Evolutionary conservation across 2,888 invertebrate genomes (phyloP), one percentile per base, ranked within the genome.

Genomic region (Philaethria dido): DNA sequence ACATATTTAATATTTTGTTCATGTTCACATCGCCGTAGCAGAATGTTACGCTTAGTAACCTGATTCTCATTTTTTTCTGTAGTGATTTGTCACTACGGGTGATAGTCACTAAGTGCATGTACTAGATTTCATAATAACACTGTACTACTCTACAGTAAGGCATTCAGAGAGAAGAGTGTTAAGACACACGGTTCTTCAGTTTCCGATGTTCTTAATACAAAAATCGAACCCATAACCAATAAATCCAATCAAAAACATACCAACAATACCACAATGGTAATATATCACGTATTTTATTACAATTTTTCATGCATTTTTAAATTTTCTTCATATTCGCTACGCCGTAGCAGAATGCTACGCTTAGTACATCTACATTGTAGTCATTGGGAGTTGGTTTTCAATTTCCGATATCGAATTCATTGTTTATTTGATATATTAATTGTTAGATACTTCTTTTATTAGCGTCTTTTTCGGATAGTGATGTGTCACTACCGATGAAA

Each of bases 361-460:
- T 57, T 57, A 57, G 57, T 57, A 22, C 14, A 18, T 57, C n/a
- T 36, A 57, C n/a, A 42, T 39, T 55, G 39, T 57, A 42, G 57
- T 25, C 42, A 25, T 50, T 50, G 25, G 42, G 18, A 22, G 4
- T 18, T 18, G 9, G 39, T 57, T 57, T 57, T 39, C 42, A 57
- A 42, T 57, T 57, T 57, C 42, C 57, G 22, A n/a, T 57, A 42
- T 57, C 57, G 42, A 42, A 9, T 55, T 57, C 42, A 42, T 57
- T 57, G 57, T 57, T 39, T 57, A 57, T 52, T 52, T 52, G 52
- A 52, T 33, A 52, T 52, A 33, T 52, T 52, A 50, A 50, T 50
- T 50, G 50, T 50, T 50, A 29, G n/a, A 16, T 3, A 11, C 8
- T 50, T 29, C 29, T n/a, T 50, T 50, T n/a, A n/a, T n/a, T n/a